phyloP scores from a whole-genome alignment of 2,888 invertebrate species.

The Erebia epiphron region DNA sequence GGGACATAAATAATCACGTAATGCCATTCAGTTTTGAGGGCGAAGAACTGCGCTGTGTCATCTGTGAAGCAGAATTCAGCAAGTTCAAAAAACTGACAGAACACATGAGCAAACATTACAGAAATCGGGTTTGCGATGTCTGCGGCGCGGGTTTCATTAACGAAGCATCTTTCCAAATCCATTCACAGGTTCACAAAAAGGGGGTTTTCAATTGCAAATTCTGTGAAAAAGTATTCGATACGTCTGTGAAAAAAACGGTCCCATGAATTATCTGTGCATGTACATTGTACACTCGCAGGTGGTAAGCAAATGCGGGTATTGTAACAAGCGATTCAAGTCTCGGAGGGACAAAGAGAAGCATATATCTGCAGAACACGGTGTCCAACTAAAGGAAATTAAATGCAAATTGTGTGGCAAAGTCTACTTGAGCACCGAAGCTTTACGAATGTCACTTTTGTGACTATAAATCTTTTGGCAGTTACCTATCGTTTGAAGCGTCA shows the following conservation, averaged over 20 bases:
- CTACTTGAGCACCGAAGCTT: constrained; percentile 55
- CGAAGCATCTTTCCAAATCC: constrained; percentile 10
- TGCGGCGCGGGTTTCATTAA: constrained; percentile 49
- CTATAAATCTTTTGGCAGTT: constrained; percentile 49
- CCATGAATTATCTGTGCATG: constrained; percentile 43
- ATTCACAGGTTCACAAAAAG: constrained; percentile 33
- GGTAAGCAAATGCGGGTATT: constrained; percentile 51
- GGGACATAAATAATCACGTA: constrained; percentile 53
- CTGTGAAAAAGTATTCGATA: constrained; percentile 47
- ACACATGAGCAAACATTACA: constrained; percentile 54
- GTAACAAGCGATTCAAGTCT: constrained; percentile 39
- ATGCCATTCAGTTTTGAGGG: constrained; percentile 53
- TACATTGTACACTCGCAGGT: constrained; percentile 28
- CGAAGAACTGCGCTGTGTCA: constrained; percentile 44
- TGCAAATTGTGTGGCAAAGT: constrained; percentile 50
- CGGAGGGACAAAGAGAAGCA: constrained; percentile 43
- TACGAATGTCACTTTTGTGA: constrained; percentile 45
- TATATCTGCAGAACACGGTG: constrained; percentile 45
- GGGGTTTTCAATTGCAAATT: constrained; percentile 45
- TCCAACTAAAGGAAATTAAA: constrained; percentile 39
- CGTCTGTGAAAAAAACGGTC: constrained; percentile 41
- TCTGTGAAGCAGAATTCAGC: constrained; percentile 45
- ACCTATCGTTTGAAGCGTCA: constrained; percentile 57
- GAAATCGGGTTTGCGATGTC: constrained; percentile 50
- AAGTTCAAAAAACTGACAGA: constrained; percentile 49